These are phyloP conservation scores for Erebia aethiops DNA, from an alignment of 2,888 invertebrate genomes.

Conservation along the genomic window DNA sequence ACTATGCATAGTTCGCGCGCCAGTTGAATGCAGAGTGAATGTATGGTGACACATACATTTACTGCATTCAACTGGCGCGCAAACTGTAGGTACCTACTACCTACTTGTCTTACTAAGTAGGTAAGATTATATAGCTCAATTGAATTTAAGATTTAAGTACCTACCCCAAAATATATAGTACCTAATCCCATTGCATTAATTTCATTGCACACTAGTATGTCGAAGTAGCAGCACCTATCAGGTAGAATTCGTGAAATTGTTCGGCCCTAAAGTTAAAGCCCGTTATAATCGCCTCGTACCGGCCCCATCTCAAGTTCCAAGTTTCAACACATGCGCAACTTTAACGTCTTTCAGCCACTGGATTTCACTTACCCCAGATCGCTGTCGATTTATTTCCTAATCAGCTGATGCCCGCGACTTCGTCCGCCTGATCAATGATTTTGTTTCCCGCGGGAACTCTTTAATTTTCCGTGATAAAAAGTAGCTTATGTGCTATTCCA, in stretches of 20 bases:
- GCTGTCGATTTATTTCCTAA: slow-evolving; percentile 15
- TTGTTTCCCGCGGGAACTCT: too few relatives aligned
- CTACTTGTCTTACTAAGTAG: too few relatives aligned
- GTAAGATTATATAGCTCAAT: not conserved
- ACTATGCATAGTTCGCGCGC: too few relatives aligned
- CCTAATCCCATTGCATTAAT: slow-evolving; percentile 34
- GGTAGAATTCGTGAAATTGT: slow-evolving; percentile 45
- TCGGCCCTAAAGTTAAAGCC: too few relatives aligned
- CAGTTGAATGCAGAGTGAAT: too few relatives aligned
- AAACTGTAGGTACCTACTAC: too few relatives aligned
- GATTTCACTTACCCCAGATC: slow-evolving; percentile 43
- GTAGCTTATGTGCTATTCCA: too few relatives aligned
- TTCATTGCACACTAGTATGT: slow-evolving; percentile 40
- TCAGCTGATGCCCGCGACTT: too few relatives aligned
- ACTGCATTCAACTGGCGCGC: too few relatives aligned
- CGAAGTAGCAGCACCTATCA: slow-evolving; percentile 35
- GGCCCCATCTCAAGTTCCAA: slow-evolving; percentile 39
- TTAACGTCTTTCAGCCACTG: slow-evolving; percentile 44
- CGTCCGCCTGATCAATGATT: too few relatives aligned
- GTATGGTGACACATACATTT: too few relatives aligned
- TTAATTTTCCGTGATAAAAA: too few relatives aligned
- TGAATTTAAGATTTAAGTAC: slow-evolving; percentile 2
- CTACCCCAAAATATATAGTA: not conserved
- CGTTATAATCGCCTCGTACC: slow-evolving; percentile 41
- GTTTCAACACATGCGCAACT: slow-evolving; percentile 40